phyloP scores from a whole-genome alignment of 2,888 invertebrate species.

The Hemicrepidius hirtus region DNA sequence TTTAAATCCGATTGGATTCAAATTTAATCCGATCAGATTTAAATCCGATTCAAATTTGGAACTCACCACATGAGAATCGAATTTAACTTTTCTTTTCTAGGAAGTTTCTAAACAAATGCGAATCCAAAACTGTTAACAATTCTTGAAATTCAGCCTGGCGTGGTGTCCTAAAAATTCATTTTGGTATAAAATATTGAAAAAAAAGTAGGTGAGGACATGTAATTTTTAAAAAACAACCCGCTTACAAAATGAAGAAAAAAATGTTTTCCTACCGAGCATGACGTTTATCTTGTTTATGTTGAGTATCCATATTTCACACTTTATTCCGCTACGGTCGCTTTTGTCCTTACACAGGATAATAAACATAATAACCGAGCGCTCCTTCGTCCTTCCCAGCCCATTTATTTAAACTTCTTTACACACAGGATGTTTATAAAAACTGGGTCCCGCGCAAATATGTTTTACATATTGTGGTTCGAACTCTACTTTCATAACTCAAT shows the following conservation, averaged over 20 bases:
- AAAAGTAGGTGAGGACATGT: neutral
- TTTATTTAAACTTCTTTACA: conserved; percentile 35
- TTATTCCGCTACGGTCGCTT: conserved; percentile 39
- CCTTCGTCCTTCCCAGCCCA: conserved; percentile 25
- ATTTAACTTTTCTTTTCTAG: no score
- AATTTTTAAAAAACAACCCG: neutral
- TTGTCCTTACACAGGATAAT: conserved; percentile 40
- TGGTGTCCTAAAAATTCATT: no score
- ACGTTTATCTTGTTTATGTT: conserved; percentile 42
- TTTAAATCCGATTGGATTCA: no score
- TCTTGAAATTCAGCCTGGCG: no score
- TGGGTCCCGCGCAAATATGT: neutral
- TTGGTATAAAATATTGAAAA: no score
- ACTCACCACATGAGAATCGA: no score
- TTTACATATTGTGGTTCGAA: neutral
- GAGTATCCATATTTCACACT: conserved; percentile 38
- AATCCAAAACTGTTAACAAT: no score
- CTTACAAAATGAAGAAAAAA: neutral
- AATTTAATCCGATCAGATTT: no score
- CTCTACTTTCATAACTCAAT: conserved; percentile 15
- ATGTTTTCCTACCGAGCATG: conserved; percentile 9
- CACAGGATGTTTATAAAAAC: conserved; percentile 25
- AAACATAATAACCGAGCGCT: conserved; percentile 39
- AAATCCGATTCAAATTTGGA: no score
- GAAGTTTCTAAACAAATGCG: no score